A percentile compares a stretch with the other conserved stretches of the same genome.
Conservation (phyloP, 2,888 invertebrate genomes). For the Cyaniris semiargus region DNA sequence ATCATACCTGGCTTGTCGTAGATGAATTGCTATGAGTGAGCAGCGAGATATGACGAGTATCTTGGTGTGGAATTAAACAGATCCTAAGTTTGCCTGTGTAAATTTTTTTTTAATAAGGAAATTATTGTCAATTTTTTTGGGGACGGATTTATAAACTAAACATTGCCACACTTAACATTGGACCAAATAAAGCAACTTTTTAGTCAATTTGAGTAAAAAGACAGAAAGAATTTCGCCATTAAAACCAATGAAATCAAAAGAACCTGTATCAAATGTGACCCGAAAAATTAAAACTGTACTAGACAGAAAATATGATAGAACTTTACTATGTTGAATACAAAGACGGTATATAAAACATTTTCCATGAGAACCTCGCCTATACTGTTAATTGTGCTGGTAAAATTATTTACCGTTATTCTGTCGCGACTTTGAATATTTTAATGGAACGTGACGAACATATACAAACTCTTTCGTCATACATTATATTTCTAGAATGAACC, state of each 20-base stretch:
- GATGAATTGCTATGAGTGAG: neutral
- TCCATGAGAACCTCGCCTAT: slow-evolving; percentile 13
- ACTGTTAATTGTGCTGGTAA: slow-evolving; percentile 15
- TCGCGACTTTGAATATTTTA: slow-evolving; percentile 56
- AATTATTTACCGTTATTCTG: slow-evolving; percentile 63
- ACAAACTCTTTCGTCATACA: slow-evolving; percentile 31
- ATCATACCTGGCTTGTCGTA: neutral
- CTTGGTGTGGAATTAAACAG: neutral
- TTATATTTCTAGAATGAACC: slow-evolving; percentile 13
- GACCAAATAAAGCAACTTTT: neutral
- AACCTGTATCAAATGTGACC: neutral
- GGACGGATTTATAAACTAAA: neutral
- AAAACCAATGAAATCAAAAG: neutral
- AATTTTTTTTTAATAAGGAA: neutral
- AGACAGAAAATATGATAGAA: neutral
- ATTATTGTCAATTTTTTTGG: neutral
- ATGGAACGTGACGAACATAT: slow-evolving; percentile 63
- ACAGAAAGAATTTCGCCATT: neutral
- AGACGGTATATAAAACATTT: neutral
- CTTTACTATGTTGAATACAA: neutral
- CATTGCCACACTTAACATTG: neutral
- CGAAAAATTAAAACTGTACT: no score
- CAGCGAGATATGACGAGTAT: neutral
- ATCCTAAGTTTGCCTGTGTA: neutral
- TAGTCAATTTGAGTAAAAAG: neutral